phyloP scores from a whole-genome alignment of 53 echinoderm and acorn worm species.

The Holothuria leucospilota region DNA sequence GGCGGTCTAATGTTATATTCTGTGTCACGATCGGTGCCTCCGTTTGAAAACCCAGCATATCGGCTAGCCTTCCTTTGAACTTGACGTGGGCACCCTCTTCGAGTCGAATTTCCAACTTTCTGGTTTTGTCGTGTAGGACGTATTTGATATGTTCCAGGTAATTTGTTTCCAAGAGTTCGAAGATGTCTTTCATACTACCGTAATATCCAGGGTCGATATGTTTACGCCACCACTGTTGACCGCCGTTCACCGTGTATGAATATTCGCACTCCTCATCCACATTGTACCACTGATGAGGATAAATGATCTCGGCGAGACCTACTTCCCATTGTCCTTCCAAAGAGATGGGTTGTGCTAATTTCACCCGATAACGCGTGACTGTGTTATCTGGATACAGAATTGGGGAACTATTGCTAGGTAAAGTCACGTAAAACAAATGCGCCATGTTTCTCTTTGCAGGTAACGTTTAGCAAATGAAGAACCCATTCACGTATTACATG shows the following conservation, averaged over 20 bases:
- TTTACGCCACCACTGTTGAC: not conserved
- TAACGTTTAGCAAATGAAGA: not conserved
- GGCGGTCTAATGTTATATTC: too few species aligned
- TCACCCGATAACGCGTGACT: constrained; percentile 28
- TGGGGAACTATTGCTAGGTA: constrained; percentile 54
- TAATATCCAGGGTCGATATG: not conserved
- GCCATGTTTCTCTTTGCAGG: not conserved
- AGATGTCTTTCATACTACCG: not conserved
- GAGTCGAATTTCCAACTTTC: not conserved
- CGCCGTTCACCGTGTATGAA: too few species aligned
- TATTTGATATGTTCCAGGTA: not conserved
- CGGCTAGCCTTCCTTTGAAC: too few species aligned
- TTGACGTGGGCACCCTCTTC: not conserved
- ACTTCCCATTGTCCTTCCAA: constrained; percentile 15
- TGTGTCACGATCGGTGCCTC: too few species aligned
- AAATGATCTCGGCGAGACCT: constrained; percentile 35
- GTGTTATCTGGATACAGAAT: constrained; percentile 43
- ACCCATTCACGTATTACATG: not conserved
- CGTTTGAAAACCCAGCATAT: too few species aligned
- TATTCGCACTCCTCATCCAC: too few species aligned
- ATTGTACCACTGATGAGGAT: too few species aligned
- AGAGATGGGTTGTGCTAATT: not conserved
- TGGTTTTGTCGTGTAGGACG: not conserved
- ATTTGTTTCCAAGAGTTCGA: not conserved
- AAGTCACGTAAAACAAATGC: constrained; percentile 32